Conservation (phyloP, 2,797 vertebrate genomes). For the Darevskia nairensis region DNA sequence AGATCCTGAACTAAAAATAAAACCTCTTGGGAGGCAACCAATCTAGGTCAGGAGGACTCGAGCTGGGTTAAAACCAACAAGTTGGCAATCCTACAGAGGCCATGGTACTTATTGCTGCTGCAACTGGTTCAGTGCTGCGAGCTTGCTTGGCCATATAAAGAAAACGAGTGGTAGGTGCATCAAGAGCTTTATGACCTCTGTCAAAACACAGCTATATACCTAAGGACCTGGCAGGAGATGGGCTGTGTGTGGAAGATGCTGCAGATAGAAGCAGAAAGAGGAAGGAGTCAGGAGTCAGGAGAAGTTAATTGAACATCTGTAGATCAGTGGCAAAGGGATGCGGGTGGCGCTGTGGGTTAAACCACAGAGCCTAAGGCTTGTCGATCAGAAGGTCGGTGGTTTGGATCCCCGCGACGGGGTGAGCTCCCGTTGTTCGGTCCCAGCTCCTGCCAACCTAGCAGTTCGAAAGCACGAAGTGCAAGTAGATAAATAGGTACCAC, state of each 20-base stretch:
- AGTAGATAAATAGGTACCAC: too few relatives aligned
- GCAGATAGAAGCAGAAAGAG: background rate
- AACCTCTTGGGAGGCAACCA: background rate
- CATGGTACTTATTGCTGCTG: background rate
- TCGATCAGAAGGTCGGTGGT: too few relatives aligned
- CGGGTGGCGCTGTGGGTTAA: too few relatives aligned
- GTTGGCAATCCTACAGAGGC: constrained; percentile 21
- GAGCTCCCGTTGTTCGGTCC: too few relatives aligned
- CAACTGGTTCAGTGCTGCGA: background rate
- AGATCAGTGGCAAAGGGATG: too few relatives aligned
- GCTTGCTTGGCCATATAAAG: constrained; percentile 3
- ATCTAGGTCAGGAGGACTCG: constrained; percentile 2
- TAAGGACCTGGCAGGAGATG: background rate
- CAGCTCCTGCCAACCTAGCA: too few relatives aligned
- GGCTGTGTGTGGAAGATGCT: background rate
- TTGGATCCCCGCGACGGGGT: too few relatives aligned
- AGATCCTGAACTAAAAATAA: constrained; percentile 21
- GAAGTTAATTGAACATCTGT: constrained; percentile 11
- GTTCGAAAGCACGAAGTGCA: too few relatives aligned
- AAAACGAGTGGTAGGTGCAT: background rate
- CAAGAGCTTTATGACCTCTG: background rate
- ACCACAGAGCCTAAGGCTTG: too few relatives aligned
- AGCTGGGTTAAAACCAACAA: constrained; percentile 6
- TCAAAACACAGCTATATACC: background rate
- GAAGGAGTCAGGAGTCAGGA: background rate